phyloP scores from a whole-genome alignment of 2,113 vertebrate species.

The Carlito syrichta region DNA sequence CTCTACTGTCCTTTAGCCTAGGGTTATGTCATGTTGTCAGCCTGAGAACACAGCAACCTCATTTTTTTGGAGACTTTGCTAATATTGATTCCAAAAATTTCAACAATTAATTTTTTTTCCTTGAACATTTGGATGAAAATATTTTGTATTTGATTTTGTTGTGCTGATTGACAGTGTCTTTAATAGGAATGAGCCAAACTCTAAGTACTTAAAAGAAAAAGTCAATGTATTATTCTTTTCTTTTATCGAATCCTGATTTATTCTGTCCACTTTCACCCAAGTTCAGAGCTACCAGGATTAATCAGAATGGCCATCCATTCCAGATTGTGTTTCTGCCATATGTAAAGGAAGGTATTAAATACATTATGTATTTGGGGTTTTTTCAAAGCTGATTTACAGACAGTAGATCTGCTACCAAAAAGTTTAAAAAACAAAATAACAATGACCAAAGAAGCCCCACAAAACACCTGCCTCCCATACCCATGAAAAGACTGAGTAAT shows the following conservation, averaged over 20 bases:
- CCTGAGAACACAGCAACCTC: background rate
- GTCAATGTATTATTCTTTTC: background rate
- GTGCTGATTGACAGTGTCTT: background rate
- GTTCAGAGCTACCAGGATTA: background rate
- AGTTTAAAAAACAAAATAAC: background rate
- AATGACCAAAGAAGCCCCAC: background rate
- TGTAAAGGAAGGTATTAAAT: background rate
- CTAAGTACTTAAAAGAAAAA: background rate
- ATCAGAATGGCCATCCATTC: background rate
- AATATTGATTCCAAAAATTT: background rate
- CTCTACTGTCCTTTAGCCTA: background rate
- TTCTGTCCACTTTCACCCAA: background rate
- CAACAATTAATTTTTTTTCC: background rate
- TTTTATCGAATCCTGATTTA: constrained; percentile 6
- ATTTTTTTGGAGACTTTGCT: constrained; percentile 9
- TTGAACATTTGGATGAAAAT: background rate
- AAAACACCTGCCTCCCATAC: background rate
- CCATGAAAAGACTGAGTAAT: background rate
- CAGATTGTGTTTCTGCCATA: background rate
- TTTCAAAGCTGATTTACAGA: background rate
- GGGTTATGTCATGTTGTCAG: background rate
- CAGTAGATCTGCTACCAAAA: background rate
- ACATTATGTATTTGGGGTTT: background rate
- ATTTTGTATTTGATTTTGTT: background rate
- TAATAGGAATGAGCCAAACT: background rate